A percentile compares a stretch with the other conserved stretches of the same genome.
Evolutionary conservation across 2,888 invertebrate genomes (phyloP).

Genomic region (Aphodius sticticus): DNA sequence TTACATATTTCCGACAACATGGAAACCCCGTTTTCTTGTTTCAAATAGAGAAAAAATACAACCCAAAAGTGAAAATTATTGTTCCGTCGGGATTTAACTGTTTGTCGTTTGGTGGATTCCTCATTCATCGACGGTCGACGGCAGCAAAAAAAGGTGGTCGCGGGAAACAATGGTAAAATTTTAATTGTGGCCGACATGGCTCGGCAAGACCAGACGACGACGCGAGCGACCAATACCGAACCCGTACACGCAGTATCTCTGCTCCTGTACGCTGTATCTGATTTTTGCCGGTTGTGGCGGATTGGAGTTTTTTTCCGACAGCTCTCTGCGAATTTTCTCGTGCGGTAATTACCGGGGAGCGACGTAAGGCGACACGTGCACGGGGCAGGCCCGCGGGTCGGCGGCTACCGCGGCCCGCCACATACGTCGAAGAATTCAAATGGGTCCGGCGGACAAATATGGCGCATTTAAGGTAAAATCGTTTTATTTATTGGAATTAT

Average conservation of each 20-base stretch:
- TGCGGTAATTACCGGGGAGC: slow-evolving; percentile 8
- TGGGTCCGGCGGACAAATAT: slow-evolving; percentile 36
- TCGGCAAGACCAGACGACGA: neutral
- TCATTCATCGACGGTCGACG: neutral
- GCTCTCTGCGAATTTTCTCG: slow-evolving; percentile 18
- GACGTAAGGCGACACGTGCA: slow-evolving; percentile 19
- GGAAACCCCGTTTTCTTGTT: too few relatives aligned
- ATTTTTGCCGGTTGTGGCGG: neutral
- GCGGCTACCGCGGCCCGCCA: slow-evolving; percentile 31
- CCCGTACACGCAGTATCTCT: neutral
- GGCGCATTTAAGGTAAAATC: slow-evolving; percentile 37
- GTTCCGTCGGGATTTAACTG: neutral
- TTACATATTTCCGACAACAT: too few relatives aligned
- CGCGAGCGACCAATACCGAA: slow-evolving; percentile 9
- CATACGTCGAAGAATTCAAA: slow-evolving; percentile 38
- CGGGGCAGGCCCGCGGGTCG: slow-evolving; percentile 14
- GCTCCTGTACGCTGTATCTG: neutral
- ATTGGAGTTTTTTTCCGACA: slow-evolving; percentile 17
- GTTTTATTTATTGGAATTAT: slow-evolving; percentile 35
- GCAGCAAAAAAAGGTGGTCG: neutral
- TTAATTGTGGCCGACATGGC: slow-evolving; percentile 10
- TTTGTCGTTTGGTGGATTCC: neutral
- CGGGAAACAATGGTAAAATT: slow-evolving; percentile 23
- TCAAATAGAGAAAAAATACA: neutral
- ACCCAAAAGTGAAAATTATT: neutral